phyloP scores from a whole-genome alignment of 2,797 vertebrate genomes.

The Hafferia zeledoni region DNA sequence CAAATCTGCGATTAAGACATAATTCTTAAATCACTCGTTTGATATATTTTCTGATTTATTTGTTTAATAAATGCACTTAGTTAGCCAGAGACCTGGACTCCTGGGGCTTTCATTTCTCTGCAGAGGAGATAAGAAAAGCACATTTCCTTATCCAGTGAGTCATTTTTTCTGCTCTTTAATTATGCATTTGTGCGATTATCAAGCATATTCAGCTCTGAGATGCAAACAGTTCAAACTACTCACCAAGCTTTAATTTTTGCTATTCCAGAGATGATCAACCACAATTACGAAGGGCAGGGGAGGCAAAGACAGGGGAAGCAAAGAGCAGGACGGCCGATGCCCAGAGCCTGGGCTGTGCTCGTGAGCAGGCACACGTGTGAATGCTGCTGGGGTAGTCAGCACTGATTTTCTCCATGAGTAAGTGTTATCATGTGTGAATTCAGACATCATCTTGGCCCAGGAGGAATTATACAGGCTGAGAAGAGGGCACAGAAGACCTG shows the following conservation, averaged over 20 bases:
- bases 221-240: conserved; percentile 33
- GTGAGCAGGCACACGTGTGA: background rate
- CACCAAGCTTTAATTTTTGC: background rate
- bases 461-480: background rate
- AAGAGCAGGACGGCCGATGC: background rate
- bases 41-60: conserved; percentile 55
- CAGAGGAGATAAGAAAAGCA: conserved; percentile 59
- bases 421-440: background rate
- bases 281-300: background rate
- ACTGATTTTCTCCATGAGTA: conserved; percentile 40
- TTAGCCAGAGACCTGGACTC: conserved; percentile 38
- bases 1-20: background rate
- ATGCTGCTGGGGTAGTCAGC: background rate
- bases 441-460: background rate
- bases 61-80: conserved; percentile 62
- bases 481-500: background rate
- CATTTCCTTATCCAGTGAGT: conserved; percentile 61
- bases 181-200: conserved; percentile 61
- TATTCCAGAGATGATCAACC: background rate
- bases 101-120: conserved; percentile 46
- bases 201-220: conserved; percentile 17
- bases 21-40: conserved; percentile 42
- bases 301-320: background rate
- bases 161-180: conserved; percentile 65
- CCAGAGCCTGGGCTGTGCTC: rapidly evolving